phyloP scores from a whole-genome alignment of 2,797 vertebrate species.

The Holocentrus rufus region DNA sequence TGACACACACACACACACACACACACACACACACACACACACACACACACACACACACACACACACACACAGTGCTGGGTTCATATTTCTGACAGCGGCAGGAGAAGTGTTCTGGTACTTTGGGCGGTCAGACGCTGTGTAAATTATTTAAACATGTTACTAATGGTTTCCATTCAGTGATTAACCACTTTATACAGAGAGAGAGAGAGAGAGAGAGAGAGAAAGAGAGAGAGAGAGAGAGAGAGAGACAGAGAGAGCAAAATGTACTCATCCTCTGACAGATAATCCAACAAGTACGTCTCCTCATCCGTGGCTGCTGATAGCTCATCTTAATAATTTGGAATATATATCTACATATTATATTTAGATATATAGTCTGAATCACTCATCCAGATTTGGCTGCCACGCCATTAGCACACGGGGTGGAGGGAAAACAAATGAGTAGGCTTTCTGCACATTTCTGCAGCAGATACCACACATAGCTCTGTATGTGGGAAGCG shows the following conservation, averaged over 20 bases:
- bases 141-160: slow-evolving; percentile 76
- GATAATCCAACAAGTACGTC: slow-evolving; percentile 11
- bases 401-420: no score
- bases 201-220: neutral
- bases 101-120: slow-evolving; percentile 57
- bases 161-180: slow-evolving; percentile 77
- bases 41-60: slow-evolving; percentile 37
- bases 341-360: neutral
- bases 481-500: neutral
- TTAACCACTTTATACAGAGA: slow-evolving; percentile 60
- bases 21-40: slow-evolving; percentile 49
- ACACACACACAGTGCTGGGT: slow-evolving; percentile 42
- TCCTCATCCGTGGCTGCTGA: slow-evolving; percentile 20
- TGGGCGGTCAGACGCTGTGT: slow-evolving; percentile 66
- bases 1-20: slow-evolving; percentile 19
- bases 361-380: neutral
- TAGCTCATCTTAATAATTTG: neutral
- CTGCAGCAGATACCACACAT: neutral
- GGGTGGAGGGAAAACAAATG: neutral
- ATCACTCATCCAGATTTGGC: neutral
- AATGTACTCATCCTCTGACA: slow-evolving; percentile 14
- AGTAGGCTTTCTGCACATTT: neutral
- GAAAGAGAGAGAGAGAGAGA: no score
- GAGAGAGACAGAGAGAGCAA: neutral
- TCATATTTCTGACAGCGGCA: slow-evolving; percentile 56